These are phyloP conservation scores for Nothoprocta pentlandii DNA, from an alignment of 2,113 vertebrate genomes.

Conservation along the genomic window DNA sequence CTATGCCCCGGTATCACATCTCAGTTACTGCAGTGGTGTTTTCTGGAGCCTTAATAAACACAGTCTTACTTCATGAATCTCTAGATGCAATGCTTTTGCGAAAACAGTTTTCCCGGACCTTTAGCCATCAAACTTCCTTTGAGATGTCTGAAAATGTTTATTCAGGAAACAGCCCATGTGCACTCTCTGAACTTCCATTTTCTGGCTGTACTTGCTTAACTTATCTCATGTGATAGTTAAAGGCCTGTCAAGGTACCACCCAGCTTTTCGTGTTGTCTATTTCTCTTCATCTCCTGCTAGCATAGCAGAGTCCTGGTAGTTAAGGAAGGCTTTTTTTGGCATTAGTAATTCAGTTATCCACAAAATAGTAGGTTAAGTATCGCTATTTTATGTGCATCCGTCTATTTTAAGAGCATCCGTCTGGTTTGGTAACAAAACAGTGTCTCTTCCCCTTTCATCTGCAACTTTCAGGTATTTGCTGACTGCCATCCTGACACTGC, in stretches of 20 bases:
- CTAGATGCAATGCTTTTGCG: neutral
- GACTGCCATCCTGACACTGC: neutral
- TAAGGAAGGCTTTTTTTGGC: neutral
- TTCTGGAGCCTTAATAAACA: neutral
- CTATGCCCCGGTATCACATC: neutral
- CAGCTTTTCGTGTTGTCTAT: neutral
- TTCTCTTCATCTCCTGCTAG: neutral
- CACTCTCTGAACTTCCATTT: neutral
- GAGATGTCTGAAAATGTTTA: neutral
- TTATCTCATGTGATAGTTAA: neutral
- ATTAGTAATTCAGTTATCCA: neutral
- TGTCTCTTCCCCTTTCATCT: neutral
- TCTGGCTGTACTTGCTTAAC: neutral
- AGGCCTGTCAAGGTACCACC: neutral
- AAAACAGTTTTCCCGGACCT: neutral
- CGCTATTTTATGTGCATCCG: neutral
- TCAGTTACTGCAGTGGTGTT: neutral
- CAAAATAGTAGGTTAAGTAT: neutral
- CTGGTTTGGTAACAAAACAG: neutral
- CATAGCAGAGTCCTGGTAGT: neutral
- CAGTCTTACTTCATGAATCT: neutral
- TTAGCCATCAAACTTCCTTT: neutral
- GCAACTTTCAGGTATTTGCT: neutral
- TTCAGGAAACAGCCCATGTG: neutral
- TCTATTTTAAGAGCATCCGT: neutral